Conservation (phyloP, 2,797 vertebrate species). For the Neosalanx taihuensis region DNA sequence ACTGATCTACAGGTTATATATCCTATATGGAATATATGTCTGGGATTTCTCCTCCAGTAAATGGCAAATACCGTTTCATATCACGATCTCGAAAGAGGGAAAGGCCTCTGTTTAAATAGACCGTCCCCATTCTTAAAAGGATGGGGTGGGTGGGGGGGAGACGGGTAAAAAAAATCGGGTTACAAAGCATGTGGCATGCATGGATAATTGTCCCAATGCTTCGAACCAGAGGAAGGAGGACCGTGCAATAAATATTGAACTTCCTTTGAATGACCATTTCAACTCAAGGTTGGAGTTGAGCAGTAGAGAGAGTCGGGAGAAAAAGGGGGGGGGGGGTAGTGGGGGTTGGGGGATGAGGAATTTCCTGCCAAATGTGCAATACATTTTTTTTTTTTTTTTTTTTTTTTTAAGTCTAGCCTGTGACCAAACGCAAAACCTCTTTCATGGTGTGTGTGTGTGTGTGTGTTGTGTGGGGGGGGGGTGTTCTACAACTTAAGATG, state of each 20-base stretch:
- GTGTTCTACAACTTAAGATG: background rate
- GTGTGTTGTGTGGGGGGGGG: too few species aligned
- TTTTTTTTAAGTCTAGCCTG: constrained; percentile 54
- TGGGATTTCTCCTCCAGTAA: constrained; percentile 32
- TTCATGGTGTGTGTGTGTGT: constrained; percentile 17
- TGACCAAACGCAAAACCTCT: constrained; percentile 49
- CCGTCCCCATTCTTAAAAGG: too few species aligned
- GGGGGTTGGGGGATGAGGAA: constrained; percentile 69
- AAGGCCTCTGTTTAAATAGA: background rate
- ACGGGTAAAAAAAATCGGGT: constrained; percentile 13
- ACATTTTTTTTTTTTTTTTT: constrained; percentile 18
- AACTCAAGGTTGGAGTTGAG: constrained; percentile 57
- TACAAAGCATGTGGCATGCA: constrained; percentile 17
- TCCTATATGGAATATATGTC: constrained; percentile 22
- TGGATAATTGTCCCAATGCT: background rate
- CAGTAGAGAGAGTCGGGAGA: constrained; percentile 69
- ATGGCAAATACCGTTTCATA: background rate
- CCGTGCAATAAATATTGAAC: background rate
- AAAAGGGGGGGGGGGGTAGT: constrained; percentile 41
- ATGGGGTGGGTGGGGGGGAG: constrained; percentile 1
- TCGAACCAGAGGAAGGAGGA: background rate
- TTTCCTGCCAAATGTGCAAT: constrained; percentile 84
- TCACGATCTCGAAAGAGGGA: background rate
- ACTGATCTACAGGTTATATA: constrained; percentile 41
- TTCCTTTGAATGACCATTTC: constrained; percentile 6